Conservation (phyloP, 2,113 vertebrate genomes). For the Cinclus mexicanus region DNA sequence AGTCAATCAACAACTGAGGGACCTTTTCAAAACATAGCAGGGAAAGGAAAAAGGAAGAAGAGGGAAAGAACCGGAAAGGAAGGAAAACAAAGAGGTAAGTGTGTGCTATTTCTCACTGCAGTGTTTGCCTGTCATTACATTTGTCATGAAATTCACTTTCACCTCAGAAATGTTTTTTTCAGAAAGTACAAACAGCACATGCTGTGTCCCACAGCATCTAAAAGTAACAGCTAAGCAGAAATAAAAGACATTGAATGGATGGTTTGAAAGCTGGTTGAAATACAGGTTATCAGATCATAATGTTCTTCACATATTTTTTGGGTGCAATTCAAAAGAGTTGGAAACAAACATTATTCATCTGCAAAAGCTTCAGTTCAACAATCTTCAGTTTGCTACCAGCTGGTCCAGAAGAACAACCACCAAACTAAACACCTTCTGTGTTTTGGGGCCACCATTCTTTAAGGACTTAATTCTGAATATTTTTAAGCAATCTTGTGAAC, state of each 20-base stretch:
- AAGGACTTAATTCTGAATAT: background rate
- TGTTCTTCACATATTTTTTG: background rate
- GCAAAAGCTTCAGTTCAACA: background rate
- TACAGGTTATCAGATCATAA: background rate
- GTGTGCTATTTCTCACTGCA: background rate
- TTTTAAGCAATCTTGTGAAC: background rate
- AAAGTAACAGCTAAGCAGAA: background rate
- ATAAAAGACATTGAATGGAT: background rate
- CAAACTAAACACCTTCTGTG: background rate
- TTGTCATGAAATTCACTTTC: background rate
- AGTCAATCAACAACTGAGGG: background rate
- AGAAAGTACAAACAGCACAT: background rate
- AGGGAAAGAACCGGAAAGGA: background rate
- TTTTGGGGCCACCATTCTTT: background rate
- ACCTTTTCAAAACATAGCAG: background rate
- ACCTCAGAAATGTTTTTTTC: background rate
- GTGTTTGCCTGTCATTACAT: background rate
- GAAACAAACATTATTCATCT: background rate
- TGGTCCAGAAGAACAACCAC: background rate
- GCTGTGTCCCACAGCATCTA: background rate
- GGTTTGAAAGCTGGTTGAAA: background rate
- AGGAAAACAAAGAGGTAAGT: background rate
- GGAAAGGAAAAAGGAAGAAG: background rate
- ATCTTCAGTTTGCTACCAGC: background rate
- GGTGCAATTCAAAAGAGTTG: background rate